Conservation (phyloP, 2,797 vertebrate species). For the Hylomyscus alleni region DNA sequence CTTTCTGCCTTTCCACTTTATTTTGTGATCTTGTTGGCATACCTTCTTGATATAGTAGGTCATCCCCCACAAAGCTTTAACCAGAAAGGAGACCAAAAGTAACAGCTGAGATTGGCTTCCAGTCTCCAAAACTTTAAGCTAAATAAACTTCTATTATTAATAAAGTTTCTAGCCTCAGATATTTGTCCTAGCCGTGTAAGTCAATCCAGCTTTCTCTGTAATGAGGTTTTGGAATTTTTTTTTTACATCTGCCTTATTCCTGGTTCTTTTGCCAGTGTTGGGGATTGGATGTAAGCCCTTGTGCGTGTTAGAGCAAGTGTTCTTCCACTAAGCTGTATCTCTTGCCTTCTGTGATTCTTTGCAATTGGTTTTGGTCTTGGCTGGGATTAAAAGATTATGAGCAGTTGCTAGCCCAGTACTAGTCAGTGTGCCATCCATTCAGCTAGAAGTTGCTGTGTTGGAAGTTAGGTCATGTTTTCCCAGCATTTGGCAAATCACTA, state of each 20-base stretch:
- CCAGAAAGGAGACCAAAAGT: neutral
- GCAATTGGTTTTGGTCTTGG: neutral
- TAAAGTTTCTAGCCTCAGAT: neutral
- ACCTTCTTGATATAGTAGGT: neutral
- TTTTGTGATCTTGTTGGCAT: neutral
- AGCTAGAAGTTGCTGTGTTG: neutral
- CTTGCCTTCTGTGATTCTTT: neutral
- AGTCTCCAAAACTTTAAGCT: neutral
- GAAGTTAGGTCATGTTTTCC: neutral
- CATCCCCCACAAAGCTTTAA: neutral
- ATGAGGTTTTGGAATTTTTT: neutral
- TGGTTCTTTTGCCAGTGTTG: neutral
- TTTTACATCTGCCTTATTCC: neutral
- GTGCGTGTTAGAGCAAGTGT: neutral
- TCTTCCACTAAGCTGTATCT: neutral
- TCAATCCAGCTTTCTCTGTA: neutral
- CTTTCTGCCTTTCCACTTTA: neutral
- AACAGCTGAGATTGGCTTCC: neutral
- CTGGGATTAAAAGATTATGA: neutral
- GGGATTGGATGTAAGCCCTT: neutral
- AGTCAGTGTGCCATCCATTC: neutral
- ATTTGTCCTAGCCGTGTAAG: neutral
- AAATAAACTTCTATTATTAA: neutral
- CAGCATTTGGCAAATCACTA: neutral
- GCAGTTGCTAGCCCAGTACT: neutral